A percentile compares a stretch with the other conserved stretches of the same genome.
phyloP scores from a whole-genome alignment of 2,797 vertebrate genomes.

The Rhinichthys osculus region DNA sequence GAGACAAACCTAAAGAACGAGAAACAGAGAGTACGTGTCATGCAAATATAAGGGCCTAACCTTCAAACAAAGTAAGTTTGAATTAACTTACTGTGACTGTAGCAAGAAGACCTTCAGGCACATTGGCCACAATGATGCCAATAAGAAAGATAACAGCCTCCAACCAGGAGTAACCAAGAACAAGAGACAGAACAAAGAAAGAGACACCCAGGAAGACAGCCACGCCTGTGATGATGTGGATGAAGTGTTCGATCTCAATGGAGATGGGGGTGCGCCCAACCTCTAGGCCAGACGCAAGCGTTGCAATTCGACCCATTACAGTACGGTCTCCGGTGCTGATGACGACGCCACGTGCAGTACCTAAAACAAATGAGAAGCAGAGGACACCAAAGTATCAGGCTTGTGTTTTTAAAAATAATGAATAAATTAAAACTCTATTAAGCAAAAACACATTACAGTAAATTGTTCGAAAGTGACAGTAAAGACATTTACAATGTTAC shows the following conservation, averaged over 20 bases:
- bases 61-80: background rate
- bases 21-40: background rate
- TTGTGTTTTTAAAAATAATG: background rate
- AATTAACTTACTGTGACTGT: constrained; percentile 83
- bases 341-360: constrained; percentile 86
- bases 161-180: constrained; percentile 85
- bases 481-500: background rate
- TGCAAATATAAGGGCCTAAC: background rate
- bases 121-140: constrained; percentile 89
- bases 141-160: constrained; percentile 90
- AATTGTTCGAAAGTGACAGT: background rate
- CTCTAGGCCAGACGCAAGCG: constrained; percentile 86
- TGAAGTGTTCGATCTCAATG: constrained; percentile 86
- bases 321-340: constrained; percentile 87
- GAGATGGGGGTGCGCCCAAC: constrained; percentile 87
- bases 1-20: constrained; percentile 79
- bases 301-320: constrained; percentile 89
- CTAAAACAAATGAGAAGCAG: constrained; percentile 64
- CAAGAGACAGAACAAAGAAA: constrained; percentile 87
- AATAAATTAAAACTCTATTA: background rate
- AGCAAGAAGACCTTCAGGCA: constrained; percentile 86
- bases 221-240: constrained; percentile 89
- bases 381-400: background rate
- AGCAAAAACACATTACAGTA: background rate
- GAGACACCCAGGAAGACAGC: constrained; percentile 85